phyloP scores from a whole-genome alignment of 1,140 invertebrate genomes.

The Polypedilum vanderplanki region DNA sequence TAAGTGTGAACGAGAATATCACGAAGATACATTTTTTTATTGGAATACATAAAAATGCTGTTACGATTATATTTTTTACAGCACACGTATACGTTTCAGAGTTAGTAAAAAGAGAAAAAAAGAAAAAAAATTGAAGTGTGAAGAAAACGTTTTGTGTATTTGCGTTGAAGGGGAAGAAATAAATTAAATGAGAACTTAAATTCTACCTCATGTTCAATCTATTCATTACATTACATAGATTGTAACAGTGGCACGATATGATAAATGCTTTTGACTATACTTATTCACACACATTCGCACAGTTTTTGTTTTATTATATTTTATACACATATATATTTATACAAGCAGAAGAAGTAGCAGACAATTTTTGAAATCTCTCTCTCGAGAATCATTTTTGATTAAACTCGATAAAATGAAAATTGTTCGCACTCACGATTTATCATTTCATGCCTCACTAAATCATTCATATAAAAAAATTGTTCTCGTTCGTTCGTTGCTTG shows the following conservation, averaged over 20 bases:
- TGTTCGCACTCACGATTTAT: constrained; percentile 10
- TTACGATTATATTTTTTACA: constrained; percentile 13
- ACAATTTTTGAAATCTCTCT: constrained; percentile 19
- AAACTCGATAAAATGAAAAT: constrained; percentile 14
- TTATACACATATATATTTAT: neutral
- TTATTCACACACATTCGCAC: too few species aligned
- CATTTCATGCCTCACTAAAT: constrained; percentile 7
- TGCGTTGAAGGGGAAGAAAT: neutral
- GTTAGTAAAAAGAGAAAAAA: neutral
- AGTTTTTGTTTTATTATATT: too few species aligned
- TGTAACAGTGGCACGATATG: neutral
- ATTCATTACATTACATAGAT: constrained; percentile 19
- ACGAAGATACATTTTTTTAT: constrained; percentile 16
- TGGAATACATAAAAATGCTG: constrained; percentile 19
- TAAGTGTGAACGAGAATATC: neutral
- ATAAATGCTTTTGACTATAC: too few species aligned
- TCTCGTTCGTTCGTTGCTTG: too few species aligned
- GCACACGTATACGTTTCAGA: neutral
- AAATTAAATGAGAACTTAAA: constrained; percentile 1
- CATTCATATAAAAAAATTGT: neutral
- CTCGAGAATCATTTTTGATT: constrained; percentile 15
- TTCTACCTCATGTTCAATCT: neutral
- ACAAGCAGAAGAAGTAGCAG: neutral
- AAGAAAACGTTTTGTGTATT: neutral
- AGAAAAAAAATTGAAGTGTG: neutral